Evolutionary conservation across 2,888 invertebrate genomes (phyloP), one percentile per base, ranked within the genome.

Genomic region (Rutpela maculata): DNA sequence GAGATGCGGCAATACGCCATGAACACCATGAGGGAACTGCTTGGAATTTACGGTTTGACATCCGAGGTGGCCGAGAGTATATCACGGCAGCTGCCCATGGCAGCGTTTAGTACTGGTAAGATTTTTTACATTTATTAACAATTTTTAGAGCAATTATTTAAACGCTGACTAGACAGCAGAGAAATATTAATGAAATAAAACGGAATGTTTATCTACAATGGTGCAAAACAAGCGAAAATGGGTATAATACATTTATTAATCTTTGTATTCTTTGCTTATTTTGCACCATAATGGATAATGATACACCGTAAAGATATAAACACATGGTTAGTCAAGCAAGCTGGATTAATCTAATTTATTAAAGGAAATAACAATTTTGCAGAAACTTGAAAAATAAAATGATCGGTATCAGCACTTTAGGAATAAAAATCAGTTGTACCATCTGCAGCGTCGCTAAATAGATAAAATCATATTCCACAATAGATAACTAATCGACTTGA

Each of bases 1-100:
- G 94, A 93, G 82, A 91, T 95, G 89, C 92, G 94, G 85, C 95
- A 95, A 86, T 95, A 94, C 88, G 95, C 95, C 4, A 94, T 95
- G 91, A 94, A 93, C 84, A 95, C 95, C 11, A 95, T 95, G 94
- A 93, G 95, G 83, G 95, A 95, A 87, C 89, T 95, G 68, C 90
- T 95, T 74, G 94, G 94, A 35, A 95, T 95, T 84, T 95, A 95
- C 87, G 95, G 95, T 22, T 90, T 95, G 82, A 94, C 94, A 73
- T 93, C 93, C 18, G 95, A 95, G 87, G 93, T 94, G 70, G 93
- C 93, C 59, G 94, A 94, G 86, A 93, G 92, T 85, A 93, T 95
- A 80, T 93, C 93, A 76, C 93, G 94, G 85, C 93, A 94, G 88
- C 92, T 94, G 74, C 94, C 94, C 68, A 91, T 94, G 83, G 93